Conservation (phyloP, 1,140 invertebrate genomes). For the Dendrolimus punctatus region DNA sequence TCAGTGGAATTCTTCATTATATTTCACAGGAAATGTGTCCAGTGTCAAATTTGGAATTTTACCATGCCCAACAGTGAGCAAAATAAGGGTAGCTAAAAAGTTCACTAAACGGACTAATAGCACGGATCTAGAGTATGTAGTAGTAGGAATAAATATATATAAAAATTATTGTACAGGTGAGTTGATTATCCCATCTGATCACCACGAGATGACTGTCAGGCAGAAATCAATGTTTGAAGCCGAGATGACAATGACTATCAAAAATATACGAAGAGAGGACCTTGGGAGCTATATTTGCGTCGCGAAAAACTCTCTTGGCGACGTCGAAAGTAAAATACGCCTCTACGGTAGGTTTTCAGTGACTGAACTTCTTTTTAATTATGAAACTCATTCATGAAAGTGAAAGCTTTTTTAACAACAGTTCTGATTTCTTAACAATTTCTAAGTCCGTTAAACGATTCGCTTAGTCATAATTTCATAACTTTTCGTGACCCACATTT, state of each 20-base stretch:
- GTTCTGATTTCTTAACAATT: no score
- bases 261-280: slow-evolving; percentile 85
- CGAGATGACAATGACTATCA: slow-evolving; percentile 88
- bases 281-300: slow-evolving; percentile 91
- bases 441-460: no score
- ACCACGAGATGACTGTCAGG: slow-evolving; percentile 84
- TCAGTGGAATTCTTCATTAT: no score
- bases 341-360: slow-evolving; percentile 81
- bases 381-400: slow-evolving; percentile 2
- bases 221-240: slow-evolving; percentile 87
- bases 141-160: background rate
- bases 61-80: no score
- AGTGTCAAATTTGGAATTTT: no score
- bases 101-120: no score
- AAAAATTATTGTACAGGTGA: slow-evolving; percentile 72
- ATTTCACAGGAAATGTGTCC: no score
- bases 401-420: background rate
- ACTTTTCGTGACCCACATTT: no score
- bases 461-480: no score
- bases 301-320: slow-evolving; percentile 92
- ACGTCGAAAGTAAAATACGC: slow-evolving; percentile 90
- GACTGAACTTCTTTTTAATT: slow-evolving; percentile 7
- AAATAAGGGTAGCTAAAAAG: background rate
- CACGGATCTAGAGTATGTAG: no score
- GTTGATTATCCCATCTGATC: slow-evolving; percentile 86